A percentile compares a stretch with the other conserved stretches of the same genome.
These are phyloP conservation scores for Isoperla grammatica DNA, from an alignment of 2,888 invertebrate genomes.

Conservation along the genomic window DNA sequence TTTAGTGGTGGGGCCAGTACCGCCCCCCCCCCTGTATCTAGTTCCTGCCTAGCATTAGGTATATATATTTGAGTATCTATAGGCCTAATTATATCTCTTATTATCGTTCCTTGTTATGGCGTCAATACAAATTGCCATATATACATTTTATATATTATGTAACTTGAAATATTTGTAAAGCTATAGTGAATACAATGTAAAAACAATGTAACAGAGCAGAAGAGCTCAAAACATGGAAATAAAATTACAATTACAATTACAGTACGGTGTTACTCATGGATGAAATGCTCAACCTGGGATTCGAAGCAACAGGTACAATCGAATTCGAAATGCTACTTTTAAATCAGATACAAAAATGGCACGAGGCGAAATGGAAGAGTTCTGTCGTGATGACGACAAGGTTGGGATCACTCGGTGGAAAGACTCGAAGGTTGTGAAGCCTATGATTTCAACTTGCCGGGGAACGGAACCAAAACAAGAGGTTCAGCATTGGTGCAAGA, in stretches of 20 bases:
- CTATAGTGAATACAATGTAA: no score
- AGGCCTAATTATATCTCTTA: no score
- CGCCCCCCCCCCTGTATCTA: no score
- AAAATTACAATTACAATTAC: constrained; percentile 33
- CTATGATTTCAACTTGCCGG: constrained; percentile 34
- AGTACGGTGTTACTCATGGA: constrained; percentile 10
- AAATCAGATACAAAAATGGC: constrained; percentile 32
- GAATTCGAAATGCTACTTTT: constrained; percentile 29
- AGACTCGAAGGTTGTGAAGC: constrained; percentile 32
- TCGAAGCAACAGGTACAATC: constrained; percentile 32
- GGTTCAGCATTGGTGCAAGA: constrained; percentile 31
- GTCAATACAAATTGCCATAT: no score
- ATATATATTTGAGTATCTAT: no score
- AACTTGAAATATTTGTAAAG: no score
- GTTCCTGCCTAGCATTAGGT: no score
- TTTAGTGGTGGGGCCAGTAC: no score
- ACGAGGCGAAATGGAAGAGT: constrained; percentile 33
- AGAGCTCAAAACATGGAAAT: no score
- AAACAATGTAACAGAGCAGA: no score
- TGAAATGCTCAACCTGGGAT: neutral
- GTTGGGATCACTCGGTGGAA: constrained; percentile 37
- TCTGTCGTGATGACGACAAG: constrained; percentile 32
- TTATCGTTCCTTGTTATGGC: no score
- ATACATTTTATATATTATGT: no score
- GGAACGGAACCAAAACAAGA: constrained; percentile 33